Conservation (phyloP, 2,113 vertebrate species). For the Acrocephalus kingi region DNA sequence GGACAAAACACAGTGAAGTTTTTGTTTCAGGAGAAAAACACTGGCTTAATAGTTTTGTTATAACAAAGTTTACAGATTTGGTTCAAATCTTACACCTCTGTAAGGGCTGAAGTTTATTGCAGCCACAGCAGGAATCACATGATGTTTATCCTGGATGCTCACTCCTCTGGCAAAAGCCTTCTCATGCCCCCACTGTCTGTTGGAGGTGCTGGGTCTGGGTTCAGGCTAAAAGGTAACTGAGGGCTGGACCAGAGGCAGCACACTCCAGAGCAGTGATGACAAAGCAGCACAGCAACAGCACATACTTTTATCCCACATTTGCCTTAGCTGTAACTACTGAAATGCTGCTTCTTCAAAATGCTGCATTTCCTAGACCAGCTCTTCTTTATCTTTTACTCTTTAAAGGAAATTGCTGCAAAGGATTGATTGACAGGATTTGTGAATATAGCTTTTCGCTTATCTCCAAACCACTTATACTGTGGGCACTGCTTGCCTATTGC, state of each 20-base stretch:
- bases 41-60: background rate
- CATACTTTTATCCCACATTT: background rate
- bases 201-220: background rate
- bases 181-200: background rate
- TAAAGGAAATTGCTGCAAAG: conserved; percentile 3
- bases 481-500: background rate
- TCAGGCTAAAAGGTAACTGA: background rate
- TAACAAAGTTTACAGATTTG: background rate
- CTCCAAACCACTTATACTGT: background rate
- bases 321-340: background rate
- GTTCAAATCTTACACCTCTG: background rate
- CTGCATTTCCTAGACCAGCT: background rate
- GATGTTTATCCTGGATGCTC: background rate
- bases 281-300: background rate
- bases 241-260: background rate
- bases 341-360: conserved; percentile 1
- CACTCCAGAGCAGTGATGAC: background rate
- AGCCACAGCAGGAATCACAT: background rate
- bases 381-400: background rate
- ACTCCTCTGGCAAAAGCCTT: background rate
- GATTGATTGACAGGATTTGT: conserved; percentile 4
- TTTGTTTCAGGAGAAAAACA: background rate
- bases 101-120: background rate
- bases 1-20: background rate
- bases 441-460: conserved; percentile 19